Conservation (phyloP, 64 coral and sea anemone species). For the Trachythela sp. region DNA sequence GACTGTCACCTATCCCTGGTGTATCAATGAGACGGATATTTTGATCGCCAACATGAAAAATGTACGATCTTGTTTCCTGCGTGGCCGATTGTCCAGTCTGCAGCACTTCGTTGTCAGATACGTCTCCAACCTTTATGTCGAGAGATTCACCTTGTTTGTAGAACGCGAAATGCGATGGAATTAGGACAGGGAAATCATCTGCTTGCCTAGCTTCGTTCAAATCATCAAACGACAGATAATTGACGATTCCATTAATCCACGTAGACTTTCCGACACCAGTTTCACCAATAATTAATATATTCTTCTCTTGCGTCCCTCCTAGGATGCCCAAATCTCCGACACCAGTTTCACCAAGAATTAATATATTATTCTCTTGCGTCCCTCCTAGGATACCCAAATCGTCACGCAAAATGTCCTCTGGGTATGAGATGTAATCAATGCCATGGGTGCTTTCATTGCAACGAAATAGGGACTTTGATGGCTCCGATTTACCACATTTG, state of each 20-base stretch:
- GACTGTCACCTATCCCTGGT: too few relatives aligned
- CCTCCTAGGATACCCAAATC: background rate
- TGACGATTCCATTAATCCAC: constrained; percentile 32
- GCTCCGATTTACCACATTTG: background rate
- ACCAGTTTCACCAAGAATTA: background rate
- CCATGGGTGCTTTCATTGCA: constrained; percentile 8
- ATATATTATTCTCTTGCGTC: background rate
- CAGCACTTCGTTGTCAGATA: too few relatives aligned
- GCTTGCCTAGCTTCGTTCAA: background rate
- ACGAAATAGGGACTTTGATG: background rate
- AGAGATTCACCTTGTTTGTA: too few relatives aligned
- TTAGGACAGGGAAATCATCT: background rate
- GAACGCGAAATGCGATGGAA: background rate
- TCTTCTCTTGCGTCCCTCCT: background rate
- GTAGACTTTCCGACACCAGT: constrained; percentile 28
- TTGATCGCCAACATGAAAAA: too few relatives aligned
- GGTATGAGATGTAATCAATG: background rate
- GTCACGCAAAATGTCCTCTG: background rate
- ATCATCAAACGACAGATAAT: background rate
- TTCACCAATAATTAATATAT: background rate
- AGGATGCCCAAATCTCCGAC: too few relatives aligned
- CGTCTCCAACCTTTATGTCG: too few relatives aligned
- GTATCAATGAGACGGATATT: too few relatives aligned
- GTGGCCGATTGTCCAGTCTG: too few relatives aligned
- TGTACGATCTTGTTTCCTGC: too few relatives aligned